Evolutionary conservation across 2,888 invertebrate species (phyloP).

Genomic region (Pherbina coryleti): DNA sequence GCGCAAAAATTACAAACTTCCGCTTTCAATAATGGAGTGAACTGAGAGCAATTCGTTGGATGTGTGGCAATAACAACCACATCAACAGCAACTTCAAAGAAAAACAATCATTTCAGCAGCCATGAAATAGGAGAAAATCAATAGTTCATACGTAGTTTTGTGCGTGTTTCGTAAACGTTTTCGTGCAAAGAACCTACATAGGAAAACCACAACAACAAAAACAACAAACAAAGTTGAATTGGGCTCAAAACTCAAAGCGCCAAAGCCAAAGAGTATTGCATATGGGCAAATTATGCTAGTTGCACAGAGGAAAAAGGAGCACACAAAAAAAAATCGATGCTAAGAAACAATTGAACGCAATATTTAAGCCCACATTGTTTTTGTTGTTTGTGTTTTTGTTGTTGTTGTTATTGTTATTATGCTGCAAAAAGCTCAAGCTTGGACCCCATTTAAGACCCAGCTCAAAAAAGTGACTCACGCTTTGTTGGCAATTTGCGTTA

Average conservation of each 20-base stretch:
- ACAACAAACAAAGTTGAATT: too few species aligned
- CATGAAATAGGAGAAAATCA: not conserved
- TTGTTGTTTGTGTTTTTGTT: not conserved
- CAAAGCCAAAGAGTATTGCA: not conserved
- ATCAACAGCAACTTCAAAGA: not conserved
- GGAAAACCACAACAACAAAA: not conserved
- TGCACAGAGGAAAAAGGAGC: not conserved
- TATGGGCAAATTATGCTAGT: not conserved
- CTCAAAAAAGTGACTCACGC: not conserved
- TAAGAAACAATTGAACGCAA: not conserved
- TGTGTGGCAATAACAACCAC: not conserved
- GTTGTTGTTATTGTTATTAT: not conserved
- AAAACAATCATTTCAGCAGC: not conserved
- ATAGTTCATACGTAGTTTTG: not conserved
- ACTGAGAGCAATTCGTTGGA: too few species aligned
- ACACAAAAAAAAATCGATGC: not conserved
- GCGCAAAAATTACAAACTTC: not conserved
- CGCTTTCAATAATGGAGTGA: conserved; percentile 1
- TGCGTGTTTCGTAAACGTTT: conserved; percentile 18
- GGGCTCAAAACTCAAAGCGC: too few species aligned
- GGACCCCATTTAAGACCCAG: not conserved
- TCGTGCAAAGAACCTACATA: not conserved
- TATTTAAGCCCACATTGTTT: conserved; percentile 6
- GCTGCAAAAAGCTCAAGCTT: not conserved
- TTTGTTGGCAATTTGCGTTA: too few species aligned